Conservation (phyloP, 2,113 vertebrate species). For the Tragelaphus scriptus region DNA sequence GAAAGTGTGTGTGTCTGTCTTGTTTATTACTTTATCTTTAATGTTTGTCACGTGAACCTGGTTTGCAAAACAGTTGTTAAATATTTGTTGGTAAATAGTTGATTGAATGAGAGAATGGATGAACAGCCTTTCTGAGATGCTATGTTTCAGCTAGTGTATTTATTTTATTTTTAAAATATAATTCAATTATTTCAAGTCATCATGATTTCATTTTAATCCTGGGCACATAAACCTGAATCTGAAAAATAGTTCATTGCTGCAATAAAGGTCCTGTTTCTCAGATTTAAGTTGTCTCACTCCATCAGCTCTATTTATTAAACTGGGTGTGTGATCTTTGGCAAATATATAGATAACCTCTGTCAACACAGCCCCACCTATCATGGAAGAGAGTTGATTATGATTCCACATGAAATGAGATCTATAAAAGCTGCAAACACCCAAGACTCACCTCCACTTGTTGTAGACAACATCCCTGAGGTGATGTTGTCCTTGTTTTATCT, state of each 20-base stretch:
- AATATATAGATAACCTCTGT: background rate
- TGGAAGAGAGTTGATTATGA: background rate
- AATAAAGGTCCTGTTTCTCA: background rate
- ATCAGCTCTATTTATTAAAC: background rate
- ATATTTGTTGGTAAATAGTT: background rate
- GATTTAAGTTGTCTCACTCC: background rate
- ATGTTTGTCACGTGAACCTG: background rate
- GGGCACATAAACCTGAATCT: background rate
- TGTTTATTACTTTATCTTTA: background rate
- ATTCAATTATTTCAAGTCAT: background rate
- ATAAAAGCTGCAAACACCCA: background rate
- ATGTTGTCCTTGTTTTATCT: background rate
- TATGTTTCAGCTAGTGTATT: background rate
- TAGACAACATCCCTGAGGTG: background rate
- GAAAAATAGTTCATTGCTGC: background rate
- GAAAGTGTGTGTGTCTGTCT: background rate
- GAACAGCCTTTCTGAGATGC: background rate
- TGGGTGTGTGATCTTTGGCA: background rate
- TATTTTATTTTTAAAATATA: constrained; percentile 20
- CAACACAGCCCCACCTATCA: background rate
- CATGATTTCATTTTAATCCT: background rate
- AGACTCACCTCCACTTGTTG: background rate
- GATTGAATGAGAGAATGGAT: background rate
- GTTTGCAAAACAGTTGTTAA: background rate
- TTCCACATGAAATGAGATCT: background rate